Conservation (phyloP, 2,888 invertebrate species). For the Aspidapion aeneum region DNA sequence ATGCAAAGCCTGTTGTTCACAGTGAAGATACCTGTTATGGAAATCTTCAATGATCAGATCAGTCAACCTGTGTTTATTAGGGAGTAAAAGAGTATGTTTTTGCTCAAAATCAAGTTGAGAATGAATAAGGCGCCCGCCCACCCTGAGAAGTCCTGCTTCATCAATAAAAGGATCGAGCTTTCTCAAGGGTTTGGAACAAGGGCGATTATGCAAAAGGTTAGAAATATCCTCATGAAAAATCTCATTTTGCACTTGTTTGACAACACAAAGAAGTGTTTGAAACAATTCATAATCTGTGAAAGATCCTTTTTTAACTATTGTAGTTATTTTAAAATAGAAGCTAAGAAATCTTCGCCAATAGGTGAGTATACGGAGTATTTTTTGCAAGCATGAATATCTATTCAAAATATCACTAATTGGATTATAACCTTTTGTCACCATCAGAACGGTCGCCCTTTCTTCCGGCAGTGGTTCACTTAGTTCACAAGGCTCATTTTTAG, state of each 20-base stretch:
- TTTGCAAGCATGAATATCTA: background rate
- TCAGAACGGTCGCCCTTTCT: background rate
- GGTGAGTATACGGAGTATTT: background rate
- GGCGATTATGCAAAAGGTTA: background rate
- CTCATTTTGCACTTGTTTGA: background rate
- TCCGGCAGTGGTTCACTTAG: too few relatives aligned
- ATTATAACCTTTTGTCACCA: background rate
- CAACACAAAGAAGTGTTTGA: background rate
- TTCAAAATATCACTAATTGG: background rate
- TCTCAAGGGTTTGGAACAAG: background rate
- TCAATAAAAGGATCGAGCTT: background rate
- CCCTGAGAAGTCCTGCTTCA: background rate
- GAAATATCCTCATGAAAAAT: background rate
- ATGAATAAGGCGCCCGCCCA: background rate
- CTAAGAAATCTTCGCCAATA: too few relatives aligned
- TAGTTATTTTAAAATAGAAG: too few relatives aligned
- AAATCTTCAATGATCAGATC: background rate
- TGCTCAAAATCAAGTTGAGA: background rate
- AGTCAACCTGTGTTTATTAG: background rate
- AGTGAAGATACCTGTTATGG: background rate
- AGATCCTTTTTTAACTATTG: background rate
- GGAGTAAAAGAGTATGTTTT: background rate
- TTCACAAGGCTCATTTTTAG: too few relatives aligned
- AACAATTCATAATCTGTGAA: background rate
- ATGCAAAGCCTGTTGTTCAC: background rate